Percentiles rank a stretch among this genome's conserved stretches.
These are phyloP conservation scores for Vireo altiloquus DNA, from an alignment of 2,113 vertebrate genomes.

Conservation along the genomic window DNA sequence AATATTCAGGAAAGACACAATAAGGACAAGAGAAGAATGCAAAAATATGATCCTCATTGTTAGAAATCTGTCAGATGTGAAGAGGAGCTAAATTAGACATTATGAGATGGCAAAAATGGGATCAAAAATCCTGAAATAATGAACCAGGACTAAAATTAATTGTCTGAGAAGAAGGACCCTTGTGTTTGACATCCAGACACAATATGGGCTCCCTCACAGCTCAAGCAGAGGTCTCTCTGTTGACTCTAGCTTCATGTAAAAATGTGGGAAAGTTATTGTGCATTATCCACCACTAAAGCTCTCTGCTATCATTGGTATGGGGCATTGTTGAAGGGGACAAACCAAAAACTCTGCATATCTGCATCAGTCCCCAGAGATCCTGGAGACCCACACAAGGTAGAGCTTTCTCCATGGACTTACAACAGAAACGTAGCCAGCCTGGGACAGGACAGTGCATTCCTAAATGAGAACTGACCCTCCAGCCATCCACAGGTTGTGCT, in stretches of 20 bases:
- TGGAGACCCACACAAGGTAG: background rate
- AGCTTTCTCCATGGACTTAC: background rate
- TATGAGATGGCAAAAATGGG: background rate
- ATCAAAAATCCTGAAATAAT: background rate
- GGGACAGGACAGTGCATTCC: background rate
- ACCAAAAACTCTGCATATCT: background rate
- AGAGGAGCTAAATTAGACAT: background rate
- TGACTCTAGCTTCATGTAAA: background rate
- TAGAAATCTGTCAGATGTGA: background rate
- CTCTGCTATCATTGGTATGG: background rate
- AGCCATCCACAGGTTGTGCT: background rate
- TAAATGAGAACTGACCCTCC: background rate
- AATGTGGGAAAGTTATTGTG: background rate
- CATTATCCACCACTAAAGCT: background rate
- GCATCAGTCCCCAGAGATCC: background rate
- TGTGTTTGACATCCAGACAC: background rate
- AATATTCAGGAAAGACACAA: background rate
- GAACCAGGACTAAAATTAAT: background rate
- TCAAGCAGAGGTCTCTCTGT: background rate
- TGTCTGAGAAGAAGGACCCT: background rate
- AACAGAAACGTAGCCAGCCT: background rate
- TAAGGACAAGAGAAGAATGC: background rate
- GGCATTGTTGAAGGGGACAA: background rate
- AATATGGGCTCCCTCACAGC: background rate
- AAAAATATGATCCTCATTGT: background rate